A percentile compares a stretch with the other conserved stretches of the same genome.
Conservation (phyloP, 2,888 invertebrate genomes). For the Zonitis immaculata region DNA sequence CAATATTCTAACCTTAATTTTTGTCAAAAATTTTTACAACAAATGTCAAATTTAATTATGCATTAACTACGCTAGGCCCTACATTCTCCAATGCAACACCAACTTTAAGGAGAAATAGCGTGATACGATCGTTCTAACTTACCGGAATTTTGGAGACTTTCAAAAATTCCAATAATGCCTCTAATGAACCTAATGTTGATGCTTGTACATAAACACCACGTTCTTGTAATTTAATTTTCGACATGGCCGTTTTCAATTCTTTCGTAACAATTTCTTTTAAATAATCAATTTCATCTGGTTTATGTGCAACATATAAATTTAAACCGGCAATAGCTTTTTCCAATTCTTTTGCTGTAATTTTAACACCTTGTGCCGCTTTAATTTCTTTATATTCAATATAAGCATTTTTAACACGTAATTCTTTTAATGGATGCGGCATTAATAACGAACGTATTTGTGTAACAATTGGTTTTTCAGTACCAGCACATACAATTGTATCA, state of each 20-base stretch:
- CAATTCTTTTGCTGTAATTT: constrained; percentile 95
- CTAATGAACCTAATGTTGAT: constrained; percentile 97
- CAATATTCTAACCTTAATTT: no score
- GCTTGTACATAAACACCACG: constrained; percentile 99
- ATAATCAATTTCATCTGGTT: constrained; percentile 91
- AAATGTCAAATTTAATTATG: no score
- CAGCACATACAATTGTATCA: constrained; percentile 91
- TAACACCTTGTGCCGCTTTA: constrained; percentile 95
- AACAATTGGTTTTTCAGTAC: constrained; percentile 96
- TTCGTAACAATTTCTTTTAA: constrained; percentile 78
- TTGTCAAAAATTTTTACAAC: no score
- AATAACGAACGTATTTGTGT: constrained; percentile 95
- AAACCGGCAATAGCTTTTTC: constrained; percentile 97
- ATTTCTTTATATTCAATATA: constrained; percentile 94
- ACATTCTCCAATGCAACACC: no score
- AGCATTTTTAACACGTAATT: constrained; percentile 92
- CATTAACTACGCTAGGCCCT: no score
- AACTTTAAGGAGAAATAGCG: no score
- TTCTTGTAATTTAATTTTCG: constrained; percentile 85
- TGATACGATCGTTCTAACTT: no score
- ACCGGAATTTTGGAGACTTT: constrained; percentile 90
- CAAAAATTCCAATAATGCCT: constrained; percentile 92
- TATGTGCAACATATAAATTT: constrained; percentile 85
- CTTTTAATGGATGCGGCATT: constrained; percentile 98
- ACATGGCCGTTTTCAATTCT: constrained; percentile 84